Evolutionary conservation across 2,888 invertebrate genomes (phyloP), one percentile per base, ranked within the genome.

Genomic region (Cephus runcator): DNA sequence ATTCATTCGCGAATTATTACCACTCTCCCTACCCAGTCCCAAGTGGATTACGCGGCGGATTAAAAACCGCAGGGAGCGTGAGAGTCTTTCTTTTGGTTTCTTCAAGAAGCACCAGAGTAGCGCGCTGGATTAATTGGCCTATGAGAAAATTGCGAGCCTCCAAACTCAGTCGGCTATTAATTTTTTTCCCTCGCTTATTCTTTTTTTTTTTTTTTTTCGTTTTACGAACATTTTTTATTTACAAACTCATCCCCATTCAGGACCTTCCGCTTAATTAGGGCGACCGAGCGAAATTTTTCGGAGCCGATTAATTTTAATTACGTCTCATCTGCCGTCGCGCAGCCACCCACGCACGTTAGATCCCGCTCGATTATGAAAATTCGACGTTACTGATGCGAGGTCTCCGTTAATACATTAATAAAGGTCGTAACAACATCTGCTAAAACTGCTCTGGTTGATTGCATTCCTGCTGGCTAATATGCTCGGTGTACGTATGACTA

Each of bases 91-190:
- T 71, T 71, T 71, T 71, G 34, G 71, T 71, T 71, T 71, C 71
- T 71, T 71, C 34, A 71, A 71, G 71, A 34, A 34, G 71, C 56
- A 71, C 34, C 71, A 31, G 71, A 71, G 34, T 71, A 12, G 31
- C 71, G 77, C 80, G 75, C 73, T 35, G 76, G 80, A 83, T 84
- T 83, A 83, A 85, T 84, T 84, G 82, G 81, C 81, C 81, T 78
- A 77, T n/a, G 75, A 34, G 73, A 71, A 69, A 78, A 78, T 34
- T 73, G 68, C 73, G 69, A 77, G 75, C 40, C 68, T 23, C 34
- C 31, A 15, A 31, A 33, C 71, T 71, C 71, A 6, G 31, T 12
- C 9, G 71, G 71, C 71, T 71, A 71, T 71, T 71, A 71, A 71
- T 71, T 71, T 71, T 31, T 71, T 71, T 9, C 23, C 56, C 56